Percentiles rank a stretch among this genome's conserved stretches.
phyloP scores from a whole-genome alignment of 1,140 invertebrate genomes.

The Gonatopus flavifemur region DNA sequence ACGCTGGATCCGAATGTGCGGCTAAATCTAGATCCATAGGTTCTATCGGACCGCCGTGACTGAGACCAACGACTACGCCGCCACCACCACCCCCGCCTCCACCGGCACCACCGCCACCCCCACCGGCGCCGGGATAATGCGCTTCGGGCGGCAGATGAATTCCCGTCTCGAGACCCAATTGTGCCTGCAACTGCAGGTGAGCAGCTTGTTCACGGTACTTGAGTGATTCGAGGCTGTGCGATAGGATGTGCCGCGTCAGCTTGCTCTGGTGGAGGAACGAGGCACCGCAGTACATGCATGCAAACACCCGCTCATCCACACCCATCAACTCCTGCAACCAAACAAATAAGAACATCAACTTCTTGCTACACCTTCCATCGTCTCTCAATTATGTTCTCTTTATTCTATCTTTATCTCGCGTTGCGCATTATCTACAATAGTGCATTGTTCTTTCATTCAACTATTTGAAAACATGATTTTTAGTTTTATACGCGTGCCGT shows the following conservation, averaged over 20 bases:
- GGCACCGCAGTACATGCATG: constrained; percentile 85
- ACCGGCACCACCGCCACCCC: constrained; percentile 15
- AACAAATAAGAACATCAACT: constrained; percentile 90
- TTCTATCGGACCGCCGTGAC: constrained; percentile 53
- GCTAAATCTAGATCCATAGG: constrained; percentile 58
- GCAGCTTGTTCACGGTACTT: constrained; percentile 74
- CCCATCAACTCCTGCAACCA: constrained; percentile 86
- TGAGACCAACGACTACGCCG: constrained; percentile 37
- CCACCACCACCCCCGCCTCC: constrained; percentile 19
- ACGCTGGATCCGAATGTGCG: constrained; percentile 64
- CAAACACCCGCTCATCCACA: constrained; percentile 69
- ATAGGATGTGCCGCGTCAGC: constrained; percentile 83
- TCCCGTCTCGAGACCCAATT: constrained; percentile 47
- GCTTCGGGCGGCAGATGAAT: constrained; percentile 53
- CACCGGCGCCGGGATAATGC: constrained; percentile 53
- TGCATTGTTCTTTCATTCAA: no score
- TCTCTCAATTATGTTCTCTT: constrained; percentile 15
- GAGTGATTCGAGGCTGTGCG: constrained; percentile 81
- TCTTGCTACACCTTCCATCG: constrained; percentile 62
- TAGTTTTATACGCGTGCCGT: no score
- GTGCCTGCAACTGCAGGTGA: constrained; percentile 61
- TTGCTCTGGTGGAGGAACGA: constrained; percentile 86
- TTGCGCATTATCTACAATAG: no score
- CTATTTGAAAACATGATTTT: no score
- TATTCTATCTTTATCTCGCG: constrained; percentile 17